Evolutionary conservation across 2,888 invertebrate species (phyloP).

Genomic region (Cephus pulcher): DNA sequence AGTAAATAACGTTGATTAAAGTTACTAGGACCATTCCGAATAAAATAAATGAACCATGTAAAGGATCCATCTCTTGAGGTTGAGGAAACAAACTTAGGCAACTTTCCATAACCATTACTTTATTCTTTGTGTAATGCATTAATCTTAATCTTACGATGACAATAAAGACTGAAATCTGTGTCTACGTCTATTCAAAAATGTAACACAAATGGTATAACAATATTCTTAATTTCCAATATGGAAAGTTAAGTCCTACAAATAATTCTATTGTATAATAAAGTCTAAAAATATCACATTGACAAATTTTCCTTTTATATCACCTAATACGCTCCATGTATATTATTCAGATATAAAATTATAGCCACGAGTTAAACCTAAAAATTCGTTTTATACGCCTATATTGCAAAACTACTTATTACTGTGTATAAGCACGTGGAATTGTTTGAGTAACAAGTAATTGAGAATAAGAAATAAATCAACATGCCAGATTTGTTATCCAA

Average conservation of each 20-base stretch:
- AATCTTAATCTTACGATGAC: neutral
- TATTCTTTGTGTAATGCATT: neutral
- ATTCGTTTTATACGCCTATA: neutral
- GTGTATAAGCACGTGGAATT: neutral
- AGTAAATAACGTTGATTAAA: neutral
- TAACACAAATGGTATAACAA: neutral
- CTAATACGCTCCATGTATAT: neutral
- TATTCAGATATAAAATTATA: neutral
- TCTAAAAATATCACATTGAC: neutral
- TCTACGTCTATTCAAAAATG: neutral
- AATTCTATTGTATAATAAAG: neutral
- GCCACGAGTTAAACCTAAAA: neutral
- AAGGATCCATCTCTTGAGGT: neutral
- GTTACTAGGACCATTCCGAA: neutral
- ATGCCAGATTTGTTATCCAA: neutral
- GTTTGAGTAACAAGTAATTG: neutral
- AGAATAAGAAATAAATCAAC: neutral
- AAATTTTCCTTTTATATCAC: neutral
- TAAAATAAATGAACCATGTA: neutral
- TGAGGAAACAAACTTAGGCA: neutral
- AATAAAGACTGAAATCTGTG: neutral
- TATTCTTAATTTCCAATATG: neutral
- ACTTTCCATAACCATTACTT: neutral
- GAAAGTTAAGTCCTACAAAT: neutral
- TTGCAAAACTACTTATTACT: neutral